Percentiles rank a stretch among this genome's conserved stretches.
These are phyloP conservation scores for Steinernema carpocapsae DNA, from an alignment of 2,888 invertebrate genomes.

Conservation along the genomic window DNA sequence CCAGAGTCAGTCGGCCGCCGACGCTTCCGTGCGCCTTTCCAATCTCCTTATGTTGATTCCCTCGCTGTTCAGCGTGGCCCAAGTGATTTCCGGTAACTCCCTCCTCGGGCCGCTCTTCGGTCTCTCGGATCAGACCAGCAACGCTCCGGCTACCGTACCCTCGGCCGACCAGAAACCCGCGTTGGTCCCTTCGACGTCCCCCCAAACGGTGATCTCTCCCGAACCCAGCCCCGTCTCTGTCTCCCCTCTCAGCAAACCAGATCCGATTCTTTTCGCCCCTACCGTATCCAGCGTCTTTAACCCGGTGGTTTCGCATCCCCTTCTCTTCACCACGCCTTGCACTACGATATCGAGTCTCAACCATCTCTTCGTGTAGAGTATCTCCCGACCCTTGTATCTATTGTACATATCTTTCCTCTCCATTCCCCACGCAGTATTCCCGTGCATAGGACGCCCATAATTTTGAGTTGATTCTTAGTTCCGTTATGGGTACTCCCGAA, in stretches of 20 bases:
- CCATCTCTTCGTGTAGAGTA: slow-evolving; percentile 27
- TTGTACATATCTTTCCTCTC: slow-evolving; percentile 19
- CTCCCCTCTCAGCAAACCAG: slow-evolving; percentile 20
- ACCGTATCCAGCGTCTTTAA: neutral
- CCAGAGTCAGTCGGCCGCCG: slow-evolving; percentile 49
- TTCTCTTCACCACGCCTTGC: slow-evolving; percentile 5
- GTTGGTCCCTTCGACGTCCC: slow-evolving; percentile 19
- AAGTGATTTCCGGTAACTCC: slow-evolving; percentile 47
- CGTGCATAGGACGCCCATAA: neutral
- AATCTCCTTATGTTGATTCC: slow-evolving; percentile 65
- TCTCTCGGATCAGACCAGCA: slow-evolving; percentile 45
- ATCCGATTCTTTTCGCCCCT: slow-evolving; percentile 3
- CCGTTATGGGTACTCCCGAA: neutral
- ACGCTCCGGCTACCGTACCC: slow-evolving; percentile 21
- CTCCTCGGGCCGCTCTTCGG: slow-evolving; percentile 56
- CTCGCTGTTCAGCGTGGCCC: slow-evolving; percentile 54
- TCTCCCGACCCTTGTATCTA: slow-evolving; percentile 5
- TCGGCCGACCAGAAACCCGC: slow-evolving; percentile 1
- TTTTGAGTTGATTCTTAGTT: neutral
- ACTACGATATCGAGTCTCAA: slow-evolving; percentile 19
- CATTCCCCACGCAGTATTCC: slow-evolving; percentile 14
- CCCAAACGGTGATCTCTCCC: slow-evolving; percentile 11
- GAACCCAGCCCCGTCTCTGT: slow-evolving; percentile 28
- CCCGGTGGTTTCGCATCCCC: slow-evolving; percentile 29
- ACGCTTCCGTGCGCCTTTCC: slow-evolving; percentile 62